phyloP scores from a whole-genome alignment of 2,888 invertebrate genomes.

The Acrobeloides nanus region DNA sequence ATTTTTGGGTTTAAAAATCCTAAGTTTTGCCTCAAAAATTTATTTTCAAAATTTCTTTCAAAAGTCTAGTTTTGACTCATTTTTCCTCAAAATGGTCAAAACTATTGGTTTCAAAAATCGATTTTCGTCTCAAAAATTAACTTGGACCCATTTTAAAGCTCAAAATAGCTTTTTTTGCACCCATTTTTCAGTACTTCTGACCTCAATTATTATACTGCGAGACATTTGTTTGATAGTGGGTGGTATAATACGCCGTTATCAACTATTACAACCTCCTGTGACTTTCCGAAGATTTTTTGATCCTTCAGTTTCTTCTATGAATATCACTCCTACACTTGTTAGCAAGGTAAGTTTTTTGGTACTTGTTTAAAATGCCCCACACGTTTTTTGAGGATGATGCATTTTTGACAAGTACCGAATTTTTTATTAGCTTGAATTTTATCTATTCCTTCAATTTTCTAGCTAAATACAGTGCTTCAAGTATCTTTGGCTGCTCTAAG shows the following conservation, averaged over 20 bases:
- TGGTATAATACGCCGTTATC: conserved; percentile 80
- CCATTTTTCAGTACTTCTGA: conserved; percentile 58
- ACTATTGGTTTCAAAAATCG: too few species aligned
- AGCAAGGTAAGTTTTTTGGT: conserved; percentile 77
- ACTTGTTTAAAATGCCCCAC: too few species aligned
- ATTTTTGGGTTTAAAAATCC: background rate
- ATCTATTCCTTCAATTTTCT: conserved; percentile 5
- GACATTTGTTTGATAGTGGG: conserved; percentile 75
- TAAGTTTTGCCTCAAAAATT: too few species aligned
- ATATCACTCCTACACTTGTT: conserved; percentile 76
- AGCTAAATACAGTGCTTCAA: conserved; percentile 78
- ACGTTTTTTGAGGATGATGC: background rate
- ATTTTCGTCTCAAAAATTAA: too few species aligned
- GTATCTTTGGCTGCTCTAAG: conserved; percentile 75
- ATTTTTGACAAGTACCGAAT: too few species aligned
- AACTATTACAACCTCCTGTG: conserved; percentile 29
- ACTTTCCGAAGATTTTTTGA: conserved; percentile 41
- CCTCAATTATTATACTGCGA: conserved; percentile 73
- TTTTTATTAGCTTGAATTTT: conserved; percentile 1
- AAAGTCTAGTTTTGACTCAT: too few species aligned
- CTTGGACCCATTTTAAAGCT: too few species aligned
- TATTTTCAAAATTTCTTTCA: too few species aligned
- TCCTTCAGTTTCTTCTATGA: conserved; percentile 46
- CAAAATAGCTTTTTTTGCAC: too few species aligned
- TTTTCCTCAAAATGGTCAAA: too few species aligned